phyloP scores from a whole-genome alignment of 2,797 vertebrate species.

The Sebastes vulpes region DNA sequence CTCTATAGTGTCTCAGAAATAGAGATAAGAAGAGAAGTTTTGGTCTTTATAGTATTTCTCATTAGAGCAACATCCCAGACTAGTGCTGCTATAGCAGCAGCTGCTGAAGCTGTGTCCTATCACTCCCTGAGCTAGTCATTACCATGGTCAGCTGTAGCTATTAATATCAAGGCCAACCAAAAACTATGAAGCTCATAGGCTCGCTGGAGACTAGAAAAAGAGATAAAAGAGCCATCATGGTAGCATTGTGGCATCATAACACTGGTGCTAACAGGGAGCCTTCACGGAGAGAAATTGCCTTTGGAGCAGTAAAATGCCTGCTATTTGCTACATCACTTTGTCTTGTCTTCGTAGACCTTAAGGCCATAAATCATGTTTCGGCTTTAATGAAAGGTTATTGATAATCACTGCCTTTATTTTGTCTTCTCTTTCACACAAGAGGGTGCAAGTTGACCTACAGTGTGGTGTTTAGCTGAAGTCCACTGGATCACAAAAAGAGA shows the following conservation, averaged over 20 bases:
- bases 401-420: constrained; percentile 37
- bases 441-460: neutral
- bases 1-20: constrained; percentile 27
- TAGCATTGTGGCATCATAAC: constrained; percentile 60
- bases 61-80: constrained; percentile 54
- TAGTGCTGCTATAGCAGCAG: constrained; percentile 20
- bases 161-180: constrained; percentile 56
- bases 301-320: constrained; percentile 20
- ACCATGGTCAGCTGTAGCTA: constrained; percentile 46
- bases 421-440: neutral
- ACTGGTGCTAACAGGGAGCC: constrained; percentile 37
- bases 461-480: neutral
- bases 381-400: constrained; percentile 66
- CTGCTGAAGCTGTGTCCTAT: constrained; percentile 37
- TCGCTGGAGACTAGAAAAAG: constrained; percentile 37
- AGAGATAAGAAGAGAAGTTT: constrained; percentile 51
- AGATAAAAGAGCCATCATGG: constrained; percentile 64
- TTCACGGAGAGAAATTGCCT: constrained; percentile 67
- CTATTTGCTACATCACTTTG: constrained; percentile 45
- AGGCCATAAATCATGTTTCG: constrained; percentile 51
- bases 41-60: constrained; percentile 61
- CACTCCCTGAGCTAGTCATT: constrained; percentile 59
- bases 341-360: constrained; percentile 25
- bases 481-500: neutral
- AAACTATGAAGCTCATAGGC: constrained; percentile 33